phyloP scores from a whole-genome alignment of 1,140 invertebrate species.

The Lepidurus arcticus region DNA sequence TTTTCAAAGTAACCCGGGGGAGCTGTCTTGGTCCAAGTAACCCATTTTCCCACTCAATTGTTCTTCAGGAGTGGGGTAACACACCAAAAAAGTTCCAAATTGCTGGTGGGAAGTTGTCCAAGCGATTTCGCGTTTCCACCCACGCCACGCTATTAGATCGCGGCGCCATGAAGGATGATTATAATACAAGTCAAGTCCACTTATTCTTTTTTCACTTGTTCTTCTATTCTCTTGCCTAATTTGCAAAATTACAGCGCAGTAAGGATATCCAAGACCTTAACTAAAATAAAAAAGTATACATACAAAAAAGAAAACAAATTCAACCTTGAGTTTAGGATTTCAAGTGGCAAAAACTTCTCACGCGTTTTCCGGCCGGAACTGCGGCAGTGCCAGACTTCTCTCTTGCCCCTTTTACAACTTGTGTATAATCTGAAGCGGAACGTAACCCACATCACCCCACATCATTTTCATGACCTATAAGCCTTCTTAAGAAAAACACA shows the following conservation, averaged over 20 bases:
- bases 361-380: constrained; percentile 20
- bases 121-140: background rate
- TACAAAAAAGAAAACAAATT: background rate
- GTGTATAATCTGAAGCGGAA: constrained; percentile 16
- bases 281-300: background rate
- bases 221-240: background rate
- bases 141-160: background rate
- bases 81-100: background rate
- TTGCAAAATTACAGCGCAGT: background rate
- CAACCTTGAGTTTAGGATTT: background rate
- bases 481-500: background rate
- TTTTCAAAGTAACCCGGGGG: background rate
- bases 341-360: background rate
- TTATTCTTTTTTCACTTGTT: background rate
- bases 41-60: background rate
- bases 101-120: background rate
- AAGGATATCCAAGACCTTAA: background rate
- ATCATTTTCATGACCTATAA: constrained; percentile 11
- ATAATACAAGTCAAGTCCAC: background rate
- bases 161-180: background rate
- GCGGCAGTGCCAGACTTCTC: background rate
- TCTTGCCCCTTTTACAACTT: background rate
- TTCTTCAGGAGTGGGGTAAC: background rate
- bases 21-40: background rate
- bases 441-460: background rate